Base-by-base conservation (phyloP, 1,140 invertebrate genomes). In the Micrasema longulum region DNA sequence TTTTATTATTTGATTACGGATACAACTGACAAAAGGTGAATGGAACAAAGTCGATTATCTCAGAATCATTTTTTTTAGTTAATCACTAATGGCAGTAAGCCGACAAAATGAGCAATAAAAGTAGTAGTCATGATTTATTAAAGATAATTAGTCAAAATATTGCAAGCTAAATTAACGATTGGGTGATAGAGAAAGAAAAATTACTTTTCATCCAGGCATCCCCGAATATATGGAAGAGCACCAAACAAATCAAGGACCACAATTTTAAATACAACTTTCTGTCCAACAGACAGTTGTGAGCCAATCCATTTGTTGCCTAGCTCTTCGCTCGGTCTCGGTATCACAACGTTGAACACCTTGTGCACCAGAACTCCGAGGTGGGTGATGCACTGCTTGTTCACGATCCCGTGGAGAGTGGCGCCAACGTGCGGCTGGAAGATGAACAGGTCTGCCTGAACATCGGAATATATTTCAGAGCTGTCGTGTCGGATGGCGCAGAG, bases 401-500 rank as follows among this genome's bases (percentile, higher is more conserved):
- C 87, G 75, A 88, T 76, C 23, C 90, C 91, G 79, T 77, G 81
- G 69, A 87, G 73, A 18, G 74, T 82, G 26, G 82, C 82, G 9
- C 84, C 84, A n/a, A 83, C 79, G 76, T 79, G 75, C 9, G 84
- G 84, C 16, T 78, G 78, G 78, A 91, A 91, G 69, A 91, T 79
- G 79, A 88, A 90, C 80, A 90, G 90, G 75, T 90, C 88, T 36
- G 86, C 88, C 81, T 88, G 83, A 12, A 91, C 83, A 80, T 90
- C 86, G 45, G 89, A 78, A 74, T 90, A 86, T 73, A 90, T 86
- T 68, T 87, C 89, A 69, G 81, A 83, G 73, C 83, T 85, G 69
- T 90, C 89, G 74, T 86, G 83, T 48, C 85, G 78, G 69, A 88
- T 85, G 18, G 81, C 77, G 69, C 87, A 87, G 12, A 86, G 67